Evolutionary conservation across 2,113 vertebrate genomes (phyloP), one percentile per base, ranked within the genome.

Genomic region (Phaethornis superciliosus): DNA sequence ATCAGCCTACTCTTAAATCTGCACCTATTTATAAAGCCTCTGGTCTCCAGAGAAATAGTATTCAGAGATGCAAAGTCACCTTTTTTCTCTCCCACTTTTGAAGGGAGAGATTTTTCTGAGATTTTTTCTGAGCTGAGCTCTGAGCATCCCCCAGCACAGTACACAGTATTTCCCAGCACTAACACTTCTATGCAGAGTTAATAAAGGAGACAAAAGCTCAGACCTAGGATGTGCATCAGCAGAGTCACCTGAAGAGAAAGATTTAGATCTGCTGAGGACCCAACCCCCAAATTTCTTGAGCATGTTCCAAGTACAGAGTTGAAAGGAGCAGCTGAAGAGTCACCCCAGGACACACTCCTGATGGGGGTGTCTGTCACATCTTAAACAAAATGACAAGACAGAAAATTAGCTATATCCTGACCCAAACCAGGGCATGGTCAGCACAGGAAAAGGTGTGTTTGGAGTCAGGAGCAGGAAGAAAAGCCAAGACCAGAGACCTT

Each of bases 131-230:
- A 19, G 23, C 2, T 4, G 20, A 47, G 37, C 46, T 47, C 67
- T 3, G 17, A 33, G 60, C 46, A 40, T 15, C 67, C n/a, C 4
- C 0, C 4, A 7, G 30, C 35, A 10, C 20, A 12, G 19, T 0
- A 30, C 56, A 16, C 0, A 0, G 1, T 6, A 1, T 14, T 16
- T 60, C 7, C 58, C 79, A 68, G 63, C 42, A 4, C 22, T 20
- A 6, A 3, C 0, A 18, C 26, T 26, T 54, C 70, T 28, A 13
- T 6, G 32, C 44, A 32, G 27, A 54, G 5, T 11, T 40, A 35
- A 33, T 54, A 6, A 24, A 35, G 22, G 6, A 63, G 55, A 12
- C 40, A 1, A 2, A 20, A 19, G 8, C 62, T 67, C 46, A 19
- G 16, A 12, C 5, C 33, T 19, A 9, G 63, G 16, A 20, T 8